Base-by-base conservation (phyloP, 2,113 vertebrate genomes). In the Ceyx margarethae region DNA sequence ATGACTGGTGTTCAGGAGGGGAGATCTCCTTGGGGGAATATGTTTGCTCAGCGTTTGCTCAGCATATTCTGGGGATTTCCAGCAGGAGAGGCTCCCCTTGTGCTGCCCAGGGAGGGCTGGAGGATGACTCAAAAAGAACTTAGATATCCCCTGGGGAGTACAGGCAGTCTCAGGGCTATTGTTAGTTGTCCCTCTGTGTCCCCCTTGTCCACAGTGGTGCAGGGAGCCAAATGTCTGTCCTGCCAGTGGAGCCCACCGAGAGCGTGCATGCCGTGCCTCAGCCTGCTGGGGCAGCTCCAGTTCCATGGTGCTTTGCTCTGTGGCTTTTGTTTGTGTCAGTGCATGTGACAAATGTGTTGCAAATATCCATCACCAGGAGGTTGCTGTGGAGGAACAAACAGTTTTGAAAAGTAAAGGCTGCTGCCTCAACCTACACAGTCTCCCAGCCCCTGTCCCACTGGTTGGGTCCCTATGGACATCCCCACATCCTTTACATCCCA, bases 241-340 rank as follows among this genome's bases (percentile, higher is more conserved):
- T 1, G 0, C 26, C 25, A 7, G 46, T 3, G 0, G 28, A 35
- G 42, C 14, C 46, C 13, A 4, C 13, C 0, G 0, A 4, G 21
- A 48, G 16, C 35, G 0, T 0, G 0, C 2, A 8, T 54, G 35
- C 46, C 11, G 42, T 13, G 29, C 33, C 60, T 15, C 2, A 0
- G n/a, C 10, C 3, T 15, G 4, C n/a, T 14, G 19, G 50, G 54
- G 11, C 23, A 8, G 43, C 35, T n/a, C 48, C 37, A 5, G 11
- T n/a, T 1, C 51, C 3, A 45, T 19, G 45, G 5, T 17, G 48
- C 64, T 67, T 40, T 3, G 3, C 29, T 25, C 76, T 25, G 23
- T 1, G 2, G n/a, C 53, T 81, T 71, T 26, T 31, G 17, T 11
- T 51, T 5, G 14, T 29, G 57, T 25, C 26, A 31, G 15, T 29